Percentiles rank a stretch among this genome's conserved stretches.
Evolutionary conservation across 1,140 invertebrate genomes (phyloP).

Genomic region (Gonioctena quinquepunctata): DNA sequence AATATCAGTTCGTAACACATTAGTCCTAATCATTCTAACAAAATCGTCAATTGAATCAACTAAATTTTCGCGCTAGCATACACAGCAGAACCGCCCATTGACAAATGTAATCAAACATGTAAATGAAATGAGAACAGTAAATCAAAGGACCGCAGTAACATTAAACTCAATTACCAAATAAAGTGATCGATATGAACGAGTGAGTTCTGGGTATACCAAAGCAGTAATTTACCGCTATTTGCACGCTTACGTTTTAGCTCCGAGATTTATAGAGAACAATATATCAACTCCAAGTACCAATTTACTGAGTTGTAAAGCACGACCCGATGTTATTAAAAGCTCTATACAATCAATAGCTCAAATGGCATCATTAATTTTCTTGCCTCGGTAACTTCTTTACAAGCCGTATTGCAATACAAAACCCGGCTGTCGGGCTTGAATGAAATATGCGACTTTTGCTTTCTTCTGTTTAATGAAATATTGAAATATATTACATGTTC

Average conservation of each 20-base stretch:
- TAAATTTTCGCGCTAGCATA: not conserved
- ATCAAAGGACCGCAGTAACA: slow-evolving; percentile 1
- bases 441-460: slow-evolving; percentile 36
- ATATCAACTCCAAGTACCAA: slow-evolving; percentile 43
- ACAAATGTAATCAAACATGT: slow-evolving; percentile 8
- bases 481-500: slow-evolving; percentile 23
- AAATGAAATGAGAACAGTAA: slow-evolving; percentile 8
- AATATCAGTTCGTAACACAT: too few relatives aligned
- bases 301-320: slow-evolving; percentile 45
- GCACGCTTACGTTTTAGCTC: slow-evolving; percentile 40
- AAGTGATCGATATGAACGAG: slow-evolving; percentile 39
- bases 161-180: slow-evolving; percentile 39
- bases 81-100: not conserved
- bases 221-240: slow-evolving; percentile 42
- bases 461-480: slow-evolving; percentile 24
- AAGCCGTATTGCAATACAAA: slow-evolving; percentile 29
- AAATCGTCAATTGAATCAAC: not conserved
- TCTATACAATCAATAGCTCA: slow-evolving; percentile 42
- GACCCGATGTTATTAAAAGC: slow-evolving; percentile 43
- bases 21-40: not conserved
- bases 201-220: slow-evolving; percentile 36
- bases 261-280: slow-evolving; percentile 41
- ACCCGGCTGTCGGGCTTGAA: slow-evolving; percentile 28
- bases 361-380: slow-evolving; percentile 44
- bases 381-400: slow-evolving; percentile 37